Evolutionary conservation across 2,113 vertebrate genomes (phyloP).

Genomic region (Ammospiza caudacuta): DNA sequence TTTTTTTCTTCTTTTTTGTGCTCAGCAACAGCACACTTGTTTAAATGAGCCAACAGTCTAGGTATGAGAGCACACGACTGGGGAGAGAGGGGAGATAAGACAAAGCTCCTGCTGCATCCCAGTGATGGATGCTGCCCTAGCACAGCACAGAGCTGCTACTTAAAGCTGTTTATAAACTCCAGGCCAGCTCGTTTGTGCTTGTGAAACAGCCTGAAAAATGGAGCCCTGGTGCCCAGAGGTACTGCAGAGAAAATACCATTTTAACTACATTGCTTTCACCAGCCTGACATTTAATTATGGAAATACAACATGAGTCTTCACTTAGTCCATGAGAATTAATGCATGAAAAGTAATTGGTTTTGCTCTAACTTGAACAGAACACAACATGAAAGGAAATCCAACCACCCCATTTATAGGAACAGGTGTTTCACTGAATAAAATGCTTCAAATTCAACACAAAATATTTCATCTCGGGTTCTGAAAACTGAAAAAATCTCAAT

Average conservation of each 20-base stretch:
- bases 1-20: neutral
- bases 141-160: neutral
- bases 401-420: neutral
- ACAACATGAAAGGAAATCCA: neutral
- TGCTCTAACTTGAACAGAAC: neutral
- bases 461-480: neutral
- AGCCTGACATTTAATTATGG: neutral
- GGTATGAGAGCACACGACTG: neutral
- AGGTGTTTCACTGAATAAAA: neutral
- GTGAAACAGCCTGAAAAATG: neutral
- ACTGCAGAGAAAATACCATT: neutral
- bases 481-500: neutral
- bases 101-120: neutral
- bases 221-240: neutral
- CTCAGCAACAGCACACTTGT: neutral
- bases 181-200: neutral
- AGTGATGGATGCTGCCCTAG: neutral
- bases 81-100: neutral
- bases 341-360: neutral
- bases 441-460: neutral
- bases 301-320: neutral
- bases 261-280: neutral
- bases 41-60: slow-evolving; percentile 19
- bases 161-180: neutral
- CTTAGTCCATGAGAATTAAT: neutral